Evolutionary conservation across 2,888 invertebrate species (phyloP).

Genomic region (Drosophila aldrichi): DNA sequence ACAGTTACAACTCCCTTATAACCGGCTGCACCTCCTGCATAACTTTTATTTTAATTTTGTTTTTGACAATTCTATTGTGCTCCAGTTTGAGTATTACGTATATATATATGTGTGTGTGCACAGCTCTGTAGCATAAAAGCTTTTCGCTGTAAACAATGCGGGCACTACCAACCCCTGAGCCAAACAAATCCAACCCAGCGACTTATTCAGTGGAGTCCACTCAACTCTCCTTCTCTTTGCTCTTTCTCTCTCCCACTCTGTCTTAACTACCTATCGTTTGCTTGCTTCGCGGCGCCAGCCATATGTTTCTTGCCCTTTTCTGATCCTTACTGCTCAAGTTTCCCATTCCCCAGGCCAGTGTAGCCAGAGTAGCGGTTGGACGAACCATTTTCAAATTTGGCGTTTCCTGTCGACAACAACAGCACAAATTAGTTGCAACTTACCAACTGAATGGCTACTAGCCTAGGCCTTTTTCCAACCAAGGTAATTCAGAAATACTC

Average conservation of each 20-base stretch:
- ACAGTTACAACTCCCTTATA: conserved; percentile 7
- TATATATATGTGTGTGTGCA: conserved; percentile 4
- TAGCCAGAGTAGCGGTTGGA: conserved; percentile 9
- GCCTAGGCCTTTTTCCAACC: background rate
- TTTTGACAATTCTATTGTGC: conserved; percentile 52
- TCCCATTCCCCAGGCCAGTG: background rate
- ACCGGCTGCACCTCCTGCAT: conserved; percentile 6
- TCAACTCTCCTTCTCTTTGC: background rate
- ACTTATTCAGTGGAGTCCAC: conserved; percentile 2
- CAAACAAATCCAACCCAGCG: conserved; percentile 18
- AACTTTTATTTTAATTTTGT: conserved; percentile 4
- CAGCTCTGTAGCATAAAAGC: conserved; percentile 38
- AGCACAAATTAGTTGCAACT: conserved; percentile 45
- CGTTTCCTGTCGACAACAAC: conserved; percentile 42
- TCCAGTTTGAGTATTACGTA: conserved; percentile 23
- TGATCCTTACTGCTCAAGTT: conserved; percentile 18
- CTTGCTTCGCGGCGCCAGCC: conserved; percentile 8
- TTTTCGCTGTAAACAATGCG: conserved; percentile 44
- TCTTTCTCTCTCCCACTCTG: background rate
- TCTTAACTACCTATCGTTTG: conserved; percentile 4
- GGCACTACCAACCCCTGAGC: conserved; percentile 40
- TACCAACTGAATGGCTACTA: conserved; percentile 15
- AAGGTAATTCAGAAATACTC: background rate
- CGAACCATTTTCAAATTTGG: conserved; percentile 53
- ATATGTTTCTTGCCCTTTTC: conserved; percentile 4